These are phyloP conservation scores for Menura novaehollandiae DNA, from an alignment of 2,113 vertebrate genomes.

Conservation along the genomic window DNA sequence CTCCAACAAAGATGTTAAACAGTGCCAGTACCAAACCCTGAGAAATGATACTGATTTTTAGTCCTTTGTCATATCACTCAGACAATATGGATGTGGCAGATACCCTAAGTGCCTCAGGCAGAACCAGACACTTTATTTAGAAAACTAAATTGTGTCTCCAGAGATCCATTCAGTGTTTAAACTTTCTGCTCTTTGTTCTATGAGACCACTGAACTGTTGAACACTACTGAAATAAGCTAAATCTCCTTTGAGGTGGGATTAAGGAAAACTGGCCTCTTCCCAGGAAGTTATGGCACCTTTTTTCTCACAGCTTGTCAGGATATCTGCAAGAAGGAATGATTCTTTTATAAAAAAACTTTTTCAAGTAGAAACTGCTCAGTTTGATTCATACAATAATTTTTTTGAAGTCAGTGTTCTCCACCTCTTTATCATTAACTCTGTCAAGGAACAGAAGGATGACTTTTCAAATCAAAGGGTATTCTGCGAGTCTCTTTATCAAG, in stretches of 20 bases:
- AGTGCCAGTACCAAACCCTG: not conserved
- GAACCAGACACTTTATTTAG: not conserved
- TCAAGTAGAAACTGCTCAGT: not conserved
- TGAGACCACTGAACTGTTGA: not conserved
- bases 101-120: not conserved
- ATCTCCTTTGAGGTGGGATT: not conserved
- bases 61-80: not conserved
- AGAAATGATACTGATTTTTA: not conserved
- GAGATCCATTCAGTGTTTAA: not conserved
- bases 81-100: not conserved
- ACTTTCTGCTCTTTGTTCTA: not conserved
- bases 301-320: not conserved
- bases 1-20: not conserved
- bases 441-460: not conserved
- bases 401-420: not conserved
- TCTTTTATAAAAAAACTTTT: not conserved
- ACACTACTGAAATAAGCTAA: not conserved
- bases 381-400: not conserved
- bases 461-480: not conserved
- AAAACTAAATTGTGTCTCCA: not conserved
- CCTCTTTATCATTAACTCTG: not conserved
- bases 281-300: not conserved
- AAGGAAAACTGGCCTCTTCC: not conserved
- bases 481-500: not conserved
- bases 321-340: not conserved